A percentile compares a stretch with the other conserved stretches of the same genome.
phyloP scores from a whole-genome alignment of 2,113 vertebrate genomes.

The Laticauda laticaudata region DNA sequence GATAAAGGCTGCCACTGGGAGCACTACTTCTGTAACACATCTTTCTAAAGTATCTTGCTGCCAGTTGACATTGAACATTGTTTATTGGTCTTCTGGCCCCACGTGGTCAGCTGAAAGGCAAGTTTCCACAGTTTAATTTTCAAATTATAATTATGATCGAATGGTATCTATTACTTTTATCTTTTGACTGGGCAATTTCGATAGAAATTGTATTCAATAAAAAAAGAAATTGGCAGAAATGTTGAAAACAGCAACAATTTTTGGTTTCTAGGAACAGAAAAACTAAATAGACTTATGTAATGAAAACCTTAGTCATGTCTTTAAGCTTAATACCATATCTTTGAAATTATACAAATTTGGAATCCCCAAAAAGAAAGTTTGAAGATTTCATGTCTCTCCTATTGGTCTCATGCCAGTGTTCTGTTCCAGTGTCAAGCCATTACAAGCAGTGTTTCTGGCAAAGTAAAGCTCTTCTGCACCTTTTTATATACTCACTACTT shows the following conservation, averaged over 20 bases:
- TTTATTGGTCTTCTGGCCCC: slow-evolving; percentile 62
- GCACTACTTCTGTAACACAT: slow-evolving; percentile 58
- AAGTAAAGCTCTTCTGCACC: background rate
- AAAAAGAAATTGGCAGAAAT: background rate
- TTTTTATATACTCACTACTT: background rate
- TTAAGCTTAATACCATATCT: background rate
- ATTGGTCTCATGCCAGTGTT: background rate
- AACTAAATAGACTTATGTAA: background rate
- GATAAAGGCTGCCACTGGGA: slow-evolving; percentile 57
- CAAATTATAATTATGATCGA: slow-evolving; percentile 43
- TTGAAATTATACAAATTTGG: background rate
- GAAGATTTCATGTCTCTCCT: background rate
- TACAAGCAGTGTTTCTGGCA: background rate
- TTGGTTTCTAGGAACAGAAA: background rate
- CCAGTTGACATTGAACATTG: slow-evolving; percentile 57
- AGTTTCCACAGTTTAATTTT: slow-evolving; percentile 61
- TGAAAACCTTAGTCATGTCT: background rate
- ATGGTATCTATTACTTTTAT: slow-evolving; percentile 50
- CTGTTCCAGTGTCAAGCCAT: background rate
- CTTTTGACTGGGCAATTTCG: background rate
- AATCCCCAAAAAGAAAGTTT: background rate
- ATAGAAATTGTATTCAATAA: background rate
- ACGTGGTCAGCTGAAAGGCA: slow-evolving; percentile 62
- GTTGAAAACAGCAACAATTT: background rate
- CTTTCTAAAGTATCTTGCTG: slow-evolving; percentile 58